Conservation (phyloP, 2,888 invertebrate genomes). For the Amiota mariae region DNA sequence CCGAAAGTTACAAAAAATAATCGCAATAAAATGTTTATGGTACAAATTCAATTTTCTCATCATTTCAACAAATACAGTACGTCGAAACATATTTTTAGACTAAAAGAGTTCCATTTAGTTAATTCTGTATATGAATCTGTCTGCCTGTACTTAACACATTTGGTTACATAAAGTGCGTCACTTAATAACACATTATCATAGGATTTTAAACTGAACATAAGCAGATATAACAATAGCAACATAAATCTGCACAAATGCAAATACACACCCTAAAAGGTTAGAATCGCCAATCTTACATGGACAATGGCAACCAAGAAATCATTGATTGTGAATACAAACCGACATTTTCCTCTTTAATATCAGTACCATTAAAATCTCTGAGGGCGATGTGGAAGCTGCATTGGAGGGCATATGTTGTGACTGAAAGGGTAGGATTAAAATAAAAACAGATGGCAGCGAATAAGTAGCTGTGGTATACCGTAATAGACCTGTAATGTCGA, state of each 20-base stretch:
- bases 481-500: too few species aligned
- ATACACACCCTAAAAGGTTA: slow-evolving; percentile 37
- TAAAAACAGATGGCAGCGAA: slow-evolving; percentile 64
- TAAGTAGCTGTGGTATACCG: too few species aligned
- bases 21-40: too few species aligned
- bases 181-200: slow-evolving; percentile 66
- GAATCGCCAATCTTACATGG: slow-evolving; percentile 27
- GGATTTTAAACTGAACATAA: slow-evolving; percentile 38
- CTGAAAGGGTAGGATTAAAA: slow-evolving; percentile 68
- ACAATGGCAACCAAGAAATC: slow-evolving; percentile 4
- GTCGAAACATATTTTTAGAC: too few species aligned
- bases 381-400: too few species aligned
- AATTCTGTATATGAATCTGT: too few species aligned
- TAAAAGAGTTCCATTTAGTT: too few species aligned
- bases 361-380: too few species aligned
- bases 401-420: slow-evolving; percentile 31
- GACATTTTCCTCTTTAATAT: background rate
- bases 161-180: slow-evolving; percentile 71
- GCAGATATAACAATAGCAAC: slow-evolving; percentile 21
- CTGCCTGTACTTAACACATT: slow-evolving; percentile 63
- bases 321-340: slow-evolving; percentile 6
- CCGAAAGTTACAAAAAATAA: too few species aligned
- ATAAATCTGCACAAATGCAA: slow-evolving; percentile 23
- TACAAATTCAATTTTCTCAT: too few species aligned
- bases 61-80: too few species aligned